A percentile compares a stretch with the other conserved stretches of the same genome.
These are phyloP conservation scores for Neodiprion fabricii DNA, from an alignment of 1,140 invertebrate species.

Conservation along the genomic window DNA sequence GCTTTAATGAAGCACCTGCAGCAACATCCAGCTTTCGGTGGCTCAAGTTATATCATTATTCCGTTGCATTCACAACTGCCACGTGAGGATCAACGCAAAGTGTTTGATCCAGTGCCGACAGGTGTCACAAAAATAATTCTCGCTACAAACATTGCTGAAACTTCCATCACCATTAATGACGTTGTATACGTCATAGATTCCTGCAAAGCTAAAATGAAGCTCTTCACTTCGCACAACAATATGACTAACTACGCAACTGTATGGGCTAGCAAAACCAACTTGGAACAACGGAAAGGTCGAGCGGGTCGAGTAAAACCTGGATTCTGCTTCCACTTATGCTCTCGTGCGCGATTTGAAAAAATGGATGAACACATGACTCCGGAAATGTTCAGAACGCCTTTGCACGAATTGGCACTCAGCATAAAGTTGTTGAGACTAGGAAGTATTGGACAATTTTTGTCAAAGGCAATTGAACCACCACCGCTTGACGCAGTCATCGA, in stretches of 20 bases:
- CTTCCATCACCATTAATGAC: constrained; percentile 96
- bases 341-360: constrained; percentile 72
- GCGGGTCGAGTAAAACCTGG: constrained; percentile 89
- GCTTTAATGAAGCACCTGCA: constrained; percentile 86
- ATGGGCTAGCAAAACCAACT: constrained; percentile 91
- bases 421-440: constrained; percentile 89
- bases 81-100: constrained; percentile 86
- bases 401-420: constrained; percentile 87
- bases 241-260: constrained; percentile 94
- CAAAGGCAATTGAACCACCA: constrained; percentile 92
- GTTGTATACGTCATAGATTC: constrained; percentile 96
- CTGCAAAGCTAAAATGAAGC: constrained; percentile 94
- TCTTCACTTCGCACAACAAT: constrained; percentile 95
- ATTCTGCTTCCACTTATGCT: constrained; percentile 89
- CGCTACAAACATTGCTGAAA: constrained; percentile 92
- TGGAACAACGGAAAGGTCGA: constrained; percentile 89
- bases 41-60: constrained; percentile 72
- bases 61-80: constrained; percentile 92
- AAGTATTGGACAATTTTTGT: constrained; percentile 89
- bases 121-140: constrained; percentile 84
- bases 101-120: constrained; percentile 79
- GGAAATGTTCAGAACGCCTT: constrained; percentile 94
- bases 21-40: constrained; percentile 78
- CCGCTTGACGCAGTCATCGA: constrained; percentile 93
- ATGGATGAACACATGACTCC: constrained; percentile 92